phyloP scores from a whole-genome alignment of 2,113 vertebrate species.

The Macrotus californicus region DNA sequence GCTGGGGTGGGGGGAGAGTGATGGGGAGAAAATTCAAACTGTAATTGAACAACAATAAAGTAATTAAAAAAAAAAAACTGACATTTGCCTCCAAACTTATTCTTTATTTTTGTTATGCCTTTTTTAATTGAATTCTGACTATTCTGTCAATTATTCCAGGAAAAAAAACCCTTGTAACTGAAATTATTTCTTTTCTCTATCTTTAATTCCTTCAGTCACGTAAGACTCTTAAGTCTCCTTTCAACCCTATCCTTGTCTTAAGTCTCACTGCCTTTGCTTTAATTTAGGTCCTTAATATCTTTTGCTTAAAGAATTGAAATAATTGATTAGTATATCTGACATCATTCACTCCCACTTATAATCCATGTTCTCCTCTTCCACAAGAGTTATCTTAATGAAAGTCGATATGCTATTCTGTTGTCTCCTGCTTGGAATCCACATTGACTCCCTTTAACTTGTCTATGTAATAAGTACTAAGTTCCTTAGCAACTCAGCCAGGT shows the following conservation, averaged over 20 bases:
- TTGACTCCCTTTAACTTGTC: background rate
- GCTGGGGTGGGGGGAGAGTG: too few relatives aligned
- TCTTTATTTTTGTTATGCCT: background rate
- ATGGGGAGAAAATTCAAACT: too few relatives aligned
- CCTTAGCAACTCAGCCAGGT: background rate
- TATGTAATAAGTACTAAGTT: background rate
- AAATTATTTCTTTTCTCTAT: background rate
- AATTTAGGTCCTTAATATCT: background rate
- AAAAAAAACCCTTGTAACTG: background rate
- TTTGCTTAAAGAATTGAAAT: slow-evolving; percentile 10
- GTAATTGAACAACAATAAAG: too few relatives aligned
- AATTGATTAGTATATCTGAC: background rate
- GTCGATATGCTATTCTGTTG: background rate
- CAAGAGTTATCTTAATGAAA: background rate
- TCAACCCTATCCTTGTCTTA: background rate
- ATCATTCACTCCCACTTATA: slow-evolving; percentile 7
- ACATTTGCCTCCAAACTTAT: background rate
- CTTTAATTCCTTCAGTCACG: background rate
- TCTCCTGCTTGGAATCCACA: background rate
- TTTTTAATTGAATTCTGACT: background rate
- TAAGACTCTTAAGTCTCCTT: background rate
- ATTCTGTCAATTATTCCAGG: background rate
- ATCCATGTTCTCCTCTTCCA: background rate
- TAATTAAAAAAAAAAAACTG: too few relatives aligned
- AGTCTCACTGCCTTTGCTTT: background rate